phyloP scores from a whole-genome alignment of 2,797 vertebrate species.

The Scolopax rusticola region DNA sequence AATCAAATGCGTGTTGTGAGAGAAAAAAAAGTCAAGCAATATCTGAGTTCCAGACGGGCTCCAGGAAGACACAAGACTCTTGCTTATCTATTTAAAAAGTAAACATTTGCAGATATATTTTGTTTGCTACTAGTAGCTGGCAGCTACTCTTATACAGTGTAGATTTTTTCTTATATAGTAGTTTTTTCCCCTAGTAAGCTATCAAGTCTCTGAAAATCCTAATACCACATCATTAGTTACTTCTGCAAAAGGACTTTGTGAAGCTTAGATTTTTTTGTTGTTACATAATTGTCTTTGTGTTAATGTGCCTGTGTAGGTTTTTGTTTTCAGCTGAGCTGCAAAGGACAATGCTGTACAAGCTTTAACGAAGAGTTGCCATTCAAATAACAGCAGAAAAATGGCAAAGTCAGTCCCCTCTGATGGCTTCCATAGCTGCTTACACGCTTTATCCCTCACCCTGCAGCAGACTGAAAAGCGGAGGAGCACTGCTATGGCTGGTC shows the following conservation, averaged over 20 bases:
- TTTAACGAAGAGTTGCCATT: not conserved
- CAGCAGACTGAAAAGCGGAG: not conserved
- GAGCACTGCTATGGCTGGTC: not conserved
- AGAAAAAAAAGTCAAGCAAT: conserved; percentile 45
- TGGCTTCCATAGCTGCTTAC: not conserved
- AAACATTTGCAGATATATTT: conserved; percentile 35
- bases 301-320: fast-evolving
- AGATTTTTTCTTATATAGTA: not conserved
- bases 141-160: not conserved
- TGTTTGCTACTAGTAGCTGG: not conserved
- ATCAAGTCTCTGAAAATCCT: not conserved
- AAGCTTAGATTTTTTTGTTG: not conserved
- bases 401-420: not conserved
- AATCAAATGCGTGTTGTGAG: not conserved
- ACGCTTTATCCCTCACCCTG: not conserved
- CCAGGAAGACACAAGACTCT: conserved; percentile 30
- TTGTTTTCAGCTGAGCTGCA: not conserved
- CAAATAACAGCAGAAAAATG: not conserved
- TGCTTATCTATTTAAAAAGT: conserved; percentile 17
- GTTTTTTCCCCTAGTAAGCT: not conserved
- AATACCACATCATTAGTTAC: not conserved
- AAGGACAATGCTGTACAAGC: not conserved
- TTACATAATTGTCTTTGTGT: not conserved
- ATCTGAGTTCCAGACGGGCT: not conserved
- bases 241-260: not conserved